These are phyloP conservation scores for Lycia hirtaria DNA, from an alignment of 2,888 invertebrate genomes.

Conservation along the genomic window DNA sequence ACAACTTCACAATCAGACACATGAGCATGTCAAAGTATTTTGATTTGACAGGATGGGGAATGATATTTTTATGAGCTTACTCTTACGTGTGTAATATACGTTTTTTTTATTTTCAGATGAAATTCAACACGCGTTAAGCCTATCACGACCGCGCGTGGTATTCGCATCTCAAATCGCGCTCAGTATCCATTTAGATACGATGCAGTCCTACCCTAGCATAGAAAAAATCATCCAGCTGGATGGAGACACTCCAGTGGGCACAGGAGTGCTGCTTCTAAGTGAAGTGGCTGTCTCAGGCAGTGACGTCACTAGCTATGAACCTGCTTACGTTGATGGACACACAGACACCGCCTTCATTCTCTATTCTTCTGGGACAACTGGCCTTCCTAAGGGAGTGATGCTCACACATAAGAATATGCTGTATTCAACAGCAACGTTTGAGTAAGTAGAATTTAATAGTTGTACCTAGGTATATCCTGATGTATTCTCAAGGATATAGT, in stretches of 20 bases:
- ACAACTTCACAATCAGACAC: no score
- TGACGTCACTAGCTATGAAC: slow-evolving; percentile 46
- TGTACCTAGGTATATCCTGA: no score
- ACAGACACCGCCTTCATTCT: slow-evolving; percentile 69
- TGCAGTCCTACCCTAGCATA: slow-evolving; percentile 55
- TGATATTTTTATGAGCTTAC: no score
- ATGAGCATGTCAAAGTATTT: no score
- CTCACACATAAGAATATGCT: slow-evolving; percentile 84
- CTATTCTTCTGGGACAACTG: slow-evolving; percentile 90
- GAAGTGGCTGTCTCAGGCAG: slow-evolving; percentile 36
- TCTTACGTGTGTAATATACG: no score
- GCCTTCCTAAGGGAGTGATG: slow-evolving; percentile 91
- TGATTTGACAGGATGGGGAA: no score
- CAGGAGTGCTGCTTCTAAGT: slow-evolving; percentile 44
- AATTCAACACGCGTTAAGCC: slow-evolving; percentile 84
- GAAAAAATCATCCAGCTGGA: slow-evolving; percentile 87
- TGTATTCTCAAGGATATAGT: no score
- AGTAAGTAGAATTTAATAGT: slow-evolving; percentile 58
- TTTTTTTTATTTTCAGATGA: slow-evolving; percentile 55
- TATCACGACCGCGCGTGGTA: slow-evolving; percentile 88
- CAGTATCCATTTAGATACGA: slow-evolving; percentile 48
- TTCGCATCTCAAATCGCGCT: slow-evolving; percentile 82
- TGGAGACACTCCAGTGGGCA: slow-evolving; percentile 69
- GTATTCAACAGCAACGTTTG: slow-evolving; percentile 81
- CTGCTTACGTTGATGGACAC: slow-evolving; percentile 52